These are phyloP conservation scores for Aeoliscus strigatus DNA, from an alignment of 2,797 vertebrate species.

Conservation along the genomic window DNA sequence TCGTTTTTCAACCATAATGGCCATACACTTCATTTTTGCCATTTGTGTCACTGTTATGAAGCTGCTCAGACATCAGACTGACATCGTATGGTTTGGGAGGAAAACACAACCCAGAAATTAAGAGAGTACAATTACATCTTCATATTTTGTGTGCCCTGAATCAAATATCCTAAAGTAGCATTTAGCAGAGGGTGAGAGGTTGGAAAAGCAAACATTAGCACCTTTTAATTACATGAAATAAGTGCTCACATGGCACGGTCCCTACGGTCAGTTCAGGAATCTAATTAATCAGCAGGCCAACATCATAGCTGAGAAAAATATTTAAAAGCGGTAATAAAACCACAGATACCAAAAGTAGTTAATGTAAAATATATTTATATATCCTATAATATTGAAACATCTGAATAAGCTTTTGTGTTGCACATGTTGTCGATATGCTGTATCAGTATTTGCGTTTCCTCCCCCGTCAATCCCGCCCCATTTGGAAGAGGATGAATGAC, in stretches of 20 bases:
- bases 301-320: background rate
- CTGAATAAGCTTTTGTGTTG: too few species aligned
- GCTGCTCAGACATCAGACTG: constrained; percentile 11
- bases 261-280: constrained; percentile 4
- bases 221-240: constrained; percentile 20
- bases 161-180: constrained; percentile 14
- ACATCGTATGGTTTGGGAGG: constrained; percentile 32
- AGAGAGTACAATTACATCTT: constrained; percentile 14
- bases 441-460: too few species aligned
- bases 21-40: background rate
- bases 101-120: constrained; percentile 38
- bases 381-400: too few species aligned
- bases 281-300: constrained; percentile 1
- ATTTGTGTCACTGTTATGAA: constrained; percentile 20
- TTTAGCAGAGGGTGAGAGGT: constrained; percentile 6
- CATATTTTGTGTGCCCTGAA: constrained; percentile 19
- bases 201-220: constrained; percentile 32
- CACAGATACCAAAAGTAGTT: too few species aligned
- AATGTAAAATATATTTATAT: too few species aligned
- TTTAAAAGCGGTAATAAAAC: constrained; percentile 2
- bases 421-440: too few species aligned
- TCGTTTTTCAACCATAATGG: constrained; percentile 19
- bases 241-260: constrained; percentile 12
- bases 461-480: too few species aligned
- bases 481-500: too few species aligned